A percentile compares a stretch with the other conserved stretches of the same genome.
phyloP scores from a whole-genome alignment of 1,140 invertebrate genomes.

The Branchinecta lynchi region DNA sequence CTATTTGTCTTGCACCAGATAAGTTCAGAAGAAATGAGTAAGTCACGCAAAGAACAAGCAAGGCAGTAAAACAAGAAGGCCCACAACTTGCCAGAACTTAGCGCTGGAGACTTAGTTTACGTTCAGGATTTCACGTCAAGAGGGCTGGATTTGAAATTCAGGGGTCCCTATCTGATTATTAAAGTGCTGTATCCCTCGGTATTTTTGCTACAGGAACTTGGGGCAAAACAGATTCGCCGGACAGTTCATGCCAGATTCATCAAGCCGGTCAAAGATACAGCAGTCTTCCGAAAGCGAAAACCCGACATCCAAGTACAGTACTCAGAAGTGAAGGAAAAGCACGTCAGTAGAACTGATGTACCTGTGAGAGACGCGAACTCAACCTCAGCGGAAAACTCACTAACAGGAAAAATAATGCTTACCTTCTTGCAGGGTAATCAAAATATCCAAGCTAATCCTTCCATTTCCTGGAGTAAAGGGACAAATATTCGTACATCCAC shows the following conservation, averaged over 20 bases:
- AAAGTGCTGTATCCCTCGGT: not conserved
- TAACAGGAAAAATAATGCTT: too few relatives aligned
- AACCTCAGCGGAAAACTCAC: too few relatives aligned
- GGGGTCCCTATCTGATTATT: not conserved
- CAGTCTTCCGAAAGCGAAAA: not conserved
- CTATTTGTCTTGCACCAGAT: not conserved
- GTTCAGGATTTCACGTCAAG: not conserved
- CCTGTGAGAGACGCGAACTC: too few relatives aligned
- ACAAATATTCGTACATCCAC: too few relatives aligned
- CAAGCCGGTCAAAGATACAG: not conserved
- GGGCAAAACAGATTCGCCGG: not conserved
- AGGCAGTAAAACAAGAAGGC: not conserved
- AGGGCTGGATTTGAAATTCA: not conserved
- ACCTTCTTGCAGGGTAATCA: too few relatives aligned
- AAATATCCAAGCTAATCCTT: too few relatives aligned
- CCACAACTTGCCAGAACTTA: too few relatives aligned
- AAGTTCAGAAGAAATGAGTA: not conserved
- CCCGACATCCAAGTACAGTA: not conserved
- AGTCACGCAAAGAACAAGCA: constrained; percentile 2
- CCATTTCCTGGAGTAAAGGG: too few relatives aligned
- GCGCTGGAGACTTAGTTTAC: not conserved
- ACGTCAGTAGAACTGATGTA: too few relatives aligned
- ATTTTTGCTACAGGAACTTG: not conserved
- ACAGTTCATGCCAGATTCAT: not conserved
- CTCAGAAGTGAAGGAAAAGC: too few relatives aligned